Percentiles rank a stretch among this genome's conserved stretches.
These are phyloP conservation scores for Solenopsis fugax DNA, from an alignment of 1,140 invertebrate genomes.

Conservation along the genomic window DNA sequence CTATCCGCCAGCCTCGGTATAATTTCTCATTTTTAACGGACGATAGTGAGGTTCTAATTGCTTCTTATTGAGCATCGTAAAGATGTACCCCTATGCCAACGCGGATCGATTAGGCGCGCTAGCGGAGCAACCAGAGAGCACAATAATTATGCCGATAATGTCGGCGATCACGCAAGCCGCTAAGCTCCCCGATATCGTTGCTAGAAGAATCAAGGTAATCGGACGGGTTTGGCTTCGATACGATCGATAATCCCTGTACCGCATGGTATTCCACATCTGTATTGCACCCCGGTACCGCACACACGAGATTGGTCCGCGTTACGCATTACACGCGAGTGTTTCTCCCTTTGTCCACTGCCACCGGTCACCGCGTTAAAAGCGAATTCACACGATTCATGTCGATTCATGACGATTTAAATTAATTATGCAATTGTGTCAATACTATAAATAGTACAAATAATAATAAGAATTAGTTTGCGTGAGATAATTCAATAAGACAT, in stretches of 20 bases:
- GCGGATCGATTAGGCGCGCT: conserved; percentile 39
- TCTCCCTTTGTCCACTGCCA: neutral
- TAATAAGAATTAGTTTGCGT: conserved; percentile 16
- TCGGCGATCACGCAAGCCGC: conserved; percentile 33
- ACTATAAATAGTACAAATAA: neutral
- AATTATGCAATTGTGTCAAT: neutral
- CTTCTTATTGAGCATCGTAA: conserved; percentile 11
- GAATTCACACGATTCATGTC: neutral
- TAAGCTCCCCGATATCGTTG: conserved; percentile 11
- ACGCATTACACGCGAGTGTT: conserved; percentile 21
- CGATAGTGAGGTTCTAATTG: conserved; percentile 39
- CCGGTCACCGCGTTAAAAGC: neutral
- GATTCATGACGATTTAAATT: neutral
- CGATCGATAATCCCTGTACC: conserved; percentile 46
- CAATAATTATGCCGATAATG: conserved; percentile 58
- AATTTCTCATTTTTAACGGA: conserved; percentile 33
- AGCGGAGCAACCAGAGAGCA: neutral
- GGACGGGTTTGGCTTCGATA: conserved; percentile 35
- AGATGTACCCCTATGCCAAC: conserved; percentile 4
- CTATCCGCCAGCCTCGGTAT: neutral
- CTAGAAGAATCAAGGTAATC: conserved; percentile 58
- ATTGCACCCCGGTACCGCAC: conserved; percentile 9
- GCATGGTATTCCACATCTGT: conserved; percentile 42
- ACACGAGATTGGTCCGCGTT: neutral
- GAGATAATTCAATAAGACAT: neutral